Conservation (phyloP, 2,113 vertebrate species). For the Pteruthius melanotis region DNA sequence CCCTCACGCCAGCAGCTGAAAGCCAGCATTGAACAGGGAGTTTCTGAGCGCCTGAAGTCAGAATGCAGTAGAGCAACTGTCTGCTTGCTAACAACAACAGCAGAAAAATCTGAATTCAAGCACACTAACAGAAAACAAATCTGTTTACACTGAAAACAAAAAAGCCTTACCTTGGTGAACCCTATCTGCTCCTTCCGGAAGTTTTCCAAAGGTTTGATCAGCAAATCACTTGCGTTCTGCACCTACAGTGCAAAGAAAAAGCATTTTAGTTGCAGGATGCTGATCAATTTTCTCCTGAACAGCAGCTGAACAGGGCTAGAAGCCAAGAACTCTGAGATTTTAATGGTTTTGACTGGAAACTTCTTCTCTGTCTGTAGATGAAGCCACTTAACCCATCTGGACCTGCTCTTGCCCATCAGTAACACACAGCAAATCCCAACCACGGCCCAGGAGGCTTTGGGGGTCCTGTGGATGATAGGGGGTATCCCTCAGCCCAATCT, state of each 20-base stretch:
- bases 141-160: not conserved
- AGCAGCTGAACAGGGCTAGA: not conserved
- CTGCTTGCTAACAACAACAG: not conserved
- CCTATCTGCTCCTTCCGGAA: conserved; percentile 96
- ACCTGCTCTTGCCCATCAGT: not conserved
- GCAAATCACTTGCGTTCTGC: conserved; percentile 91
- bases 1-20: not conserved
- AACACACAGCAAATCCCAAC: not conserved
- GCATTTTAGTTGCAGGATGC: not conserved
- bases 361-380: not conserved
- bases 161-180: conserved; percentile 86
- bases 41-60: not conserved
- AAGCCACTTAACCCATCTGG: not conserved
- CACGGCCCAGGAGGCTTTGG: rapidly evolving
- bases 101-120: not conserved
- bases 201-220: conserved; percentile 95
- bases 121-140: not conserved
- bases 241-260: conserved; percentile 74
- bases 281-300: not conserved
- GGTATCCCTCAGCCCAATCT: not conserved
- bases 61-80: not conserved
- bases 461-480: not conserved
- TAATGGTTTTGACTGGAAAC: not conserved
- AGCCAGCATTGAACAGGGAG: not conserved
- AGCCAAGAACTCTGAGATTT: not conserved